Base-by-base conservation (phyloP, 2,113 vertebrate genomes). In the Ptilorrhoa leucosticta region DNA sequence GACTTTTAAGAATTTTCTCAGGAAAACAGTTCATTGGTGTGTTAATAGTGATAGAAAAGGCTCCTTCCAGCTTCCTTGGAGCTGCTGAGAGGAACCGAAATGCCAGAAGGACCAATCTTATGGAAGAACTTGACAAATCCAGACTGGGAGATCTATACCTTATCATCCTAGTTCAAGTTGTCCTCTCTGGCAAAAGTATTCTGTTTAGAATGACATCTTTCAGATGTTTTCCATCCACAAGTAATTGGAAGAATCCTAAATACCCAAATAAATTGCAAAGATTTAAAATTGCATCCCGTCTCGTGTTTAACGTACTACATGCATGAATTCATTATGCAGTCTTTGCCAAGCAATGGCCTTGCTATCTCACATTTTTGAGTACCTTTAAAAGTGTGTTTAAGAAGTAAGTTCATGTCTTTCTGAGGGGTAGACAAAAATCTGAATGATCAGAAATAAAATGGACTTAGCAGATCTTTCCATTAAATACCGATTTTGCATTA, bases 281-380 rank as follows among this genome's bases (percentile, higher is more conserved):
- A 30, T 1, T 70, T 45, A 8, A 48, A 64, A 39, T 10, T 45
- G 3, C 22, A 37, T 50, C 33, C 44, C 7, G 1, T 14, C 7
- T 69, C 1, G 0, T 10, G 13, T 48, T 48, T 47, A n/a, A 79
- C 2, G 0, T 51, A 14, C 16, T 42, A 2, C 6, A 2, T 23
- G 50, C 5, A 1, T 22, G 9, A 56, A 35, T 15, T n/a, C 69
- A 3, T 35, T 28, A 10, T 10, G 5, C 23, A 20, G 3, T 27
- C 54, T 44, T 60, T 51, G 42, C 33, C 33, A 35, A 51, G 63
- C 40, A 56, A 31, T 71, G 72, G 40, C 58, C 27, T 87, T 39
- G 16, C 37, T n/a, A 1, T 33, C 21, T 80, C 44, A 35, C 22
- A 2, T 27, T n/a, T 73, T 17, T 28, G 14, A 69, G 35, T 42